phyloP scores from a whole-genome alignment of 2,797 vertebrate species.

The Sebastes steindachneri region DNA sequence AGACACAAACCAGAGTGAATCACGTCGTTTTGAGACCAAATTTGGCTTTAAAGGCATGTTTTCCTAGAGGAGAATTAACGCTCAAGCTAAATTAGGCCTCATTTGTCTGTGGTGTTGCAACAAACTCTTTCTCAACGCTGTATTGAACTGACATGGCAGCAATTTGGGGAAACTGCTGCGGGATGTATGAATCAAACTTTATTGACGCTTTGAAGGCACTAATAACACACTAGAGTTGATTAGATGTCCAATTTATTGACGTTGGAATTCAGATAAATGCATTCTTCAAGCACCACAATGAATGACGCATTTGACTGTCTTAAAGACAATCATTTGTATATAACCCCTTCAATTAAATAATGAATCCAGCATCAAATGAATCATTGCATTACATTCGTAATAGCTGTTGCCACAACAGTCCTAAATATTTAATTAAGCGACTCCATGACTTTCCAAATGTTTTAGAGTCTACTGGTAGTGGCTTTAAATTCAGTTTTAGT shows the following conservation, averaged over 20 bases:
- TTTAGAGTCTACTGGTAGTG: not conserved
- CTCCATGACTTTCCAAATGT: not conserved
- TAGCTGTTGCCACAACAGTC: conserved; percentile 7
- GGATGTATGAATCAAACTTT: conserved; percentile 71
- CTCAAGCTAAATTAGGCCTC: conserved; percentile 38
- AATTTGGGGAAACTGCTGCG: conserved; percentile 54
- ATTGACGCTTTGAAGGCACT: conserved; percentile 66
- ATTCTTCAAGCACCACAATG: conserved; percentile 57
- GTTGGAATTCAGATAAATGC: conserved; percentile 57
- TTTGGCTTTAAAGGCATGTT: conserved; percentile 26
- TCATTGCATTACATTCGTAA: conserved; percentile 13
- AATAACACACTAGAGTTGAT: conserved; percentile 62
- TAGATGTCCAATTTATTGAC: conserved; percentile 48
- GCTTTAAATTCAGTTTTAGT: not conserved
- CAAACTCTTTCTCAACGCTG: conserved; percentile 55
- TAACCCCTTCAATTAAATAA: not conserved
- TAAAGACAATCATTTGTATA: not conserved
- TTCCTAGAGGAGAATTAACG: conserved; percentile 36
- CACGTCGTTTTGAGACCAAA: not conserved
- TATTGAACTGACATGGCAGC: conserved; percentile 43
- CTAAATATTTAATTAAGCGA: conserved; percentile 23
- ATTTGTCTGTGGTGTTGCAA: conserved; percentile 44
- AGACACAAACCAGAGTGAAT: conserved; percentile 23
- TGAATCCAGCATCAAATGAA: conserved; percentile 21
- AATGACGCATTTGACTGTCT: conserved; percentile 9